A percentile compares a stretch with the other conserved stretches of the same genome.
phyloP scores from a whole-genome alignment of 2,113 vertebrate species.

The Alethe diademata region DNA sequence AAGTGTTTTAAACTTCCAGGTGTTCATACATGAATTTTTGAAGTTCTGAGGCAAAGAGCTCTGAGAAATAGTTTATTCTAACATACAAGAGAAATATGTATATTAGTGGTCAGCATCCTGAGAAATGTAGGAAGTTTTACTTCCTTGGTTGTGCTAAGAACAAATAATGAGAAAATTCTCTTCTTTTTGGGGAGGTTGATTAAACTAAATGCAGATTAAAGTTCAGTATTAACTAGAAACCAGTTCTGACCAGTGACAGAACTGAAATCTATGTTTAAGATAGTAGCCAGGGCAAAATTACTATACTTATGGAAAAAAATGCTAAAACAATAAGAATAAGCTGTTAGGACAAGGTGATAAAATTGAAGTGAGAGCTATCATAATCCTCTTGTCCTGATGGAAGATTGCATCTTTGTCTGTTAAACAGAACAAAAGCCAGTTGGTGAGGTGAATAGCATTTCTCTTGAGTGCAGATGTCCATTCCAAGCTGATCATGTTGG shows the following conservation, averaged over 20 bases:
- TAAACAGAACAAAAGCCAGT: background rate
- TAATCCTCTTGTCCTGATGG: background rate
- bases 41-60: background rate
- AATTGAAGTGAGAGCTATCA: background rate
- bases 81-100: accelerated
- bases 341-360: background rate
- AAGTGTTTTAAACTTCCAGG: background rate
- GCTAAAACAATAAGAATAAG: background rate
- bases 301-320: background rate
- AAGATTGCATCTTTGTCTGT: background rate
- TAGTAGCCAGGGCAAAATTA: background rate
- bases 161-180: background rate
- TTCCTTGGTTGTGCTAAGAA: background rate
- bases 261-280: background rate
- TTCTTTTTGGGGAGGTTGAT: accelerated
- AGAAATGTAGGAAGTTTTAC: background rate
- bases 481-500: background rate
- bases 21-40: background rate
- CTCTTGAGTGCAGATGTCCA: background rate
- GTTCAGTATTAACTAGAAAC: background rate
- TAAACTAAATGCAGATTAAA: background rate
- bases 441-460: background rate
- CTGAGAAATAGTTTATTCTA: background rate
- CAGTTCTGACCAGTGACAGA: background rate
- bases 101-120: background rate